Evolutionary conservation across 2,113 vertebrate genomes (phyloP).

Genomic region (Cochlearius cochlearius): DNA sequence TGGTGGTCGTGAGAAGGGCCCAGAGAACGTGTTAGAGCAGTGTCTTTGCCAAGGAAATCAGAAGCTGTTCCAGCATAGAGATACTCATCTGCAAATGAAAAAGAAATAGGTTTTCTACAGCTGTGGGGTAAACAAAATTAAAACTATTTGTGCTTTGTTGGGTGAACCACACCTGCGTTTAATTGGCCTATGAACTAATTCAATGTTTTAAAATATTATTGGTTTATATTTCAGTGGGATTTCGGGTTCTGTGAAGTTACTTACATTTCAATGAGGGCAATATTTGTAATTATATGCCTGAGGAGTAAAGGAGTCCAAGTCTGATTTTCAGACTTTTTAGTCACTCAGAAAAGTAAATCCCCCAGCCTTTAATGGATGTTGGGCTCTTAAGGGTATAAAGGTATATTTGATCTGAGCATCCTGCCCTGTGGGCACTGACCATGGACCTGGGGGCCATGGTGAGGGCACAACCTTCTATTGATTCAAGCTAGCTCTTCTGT

Average conservation of each 20-base stretch:
- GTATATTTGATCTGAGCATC: background rate
- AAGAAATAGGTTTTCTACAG: conserved; percentile 10
- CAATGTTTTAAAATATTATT: background rate
- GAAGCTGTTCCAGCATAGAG: conserved; percentile 94
- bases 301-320: background rate
- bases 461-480: background rate
- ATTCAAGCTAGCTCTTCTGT: background rate
- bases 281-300: background rate
- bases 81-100: conserved; percentile 83
- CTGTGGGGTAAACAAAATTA: background rate
- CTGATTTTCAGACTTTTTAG: background rate
- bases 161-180: background rate
- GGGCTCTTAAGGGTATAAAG: background rate
- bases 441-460: rapidly evolving
- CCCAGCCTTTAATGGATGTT: background rate
- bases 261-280: background rate
- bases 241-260: background rate
- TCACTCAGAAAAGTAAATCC: background rate
- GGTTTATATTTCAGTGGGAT: background rate
- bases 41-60: conserved; percentile 96
- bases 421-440: background rate
- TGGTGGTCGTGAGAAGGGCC: conserved; percentile 89
- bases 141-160: background rate
- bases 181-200: background rate
- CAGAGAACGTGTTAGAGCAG: conserved; percentile 91